Percentiles rank a stretch among this genome's conserved stretches.
These are phyloP conservation scores for Alcedo atthis DNA, from an alignment of 2,797 vertebrate species.

Conservation along the genomic window DNA sequence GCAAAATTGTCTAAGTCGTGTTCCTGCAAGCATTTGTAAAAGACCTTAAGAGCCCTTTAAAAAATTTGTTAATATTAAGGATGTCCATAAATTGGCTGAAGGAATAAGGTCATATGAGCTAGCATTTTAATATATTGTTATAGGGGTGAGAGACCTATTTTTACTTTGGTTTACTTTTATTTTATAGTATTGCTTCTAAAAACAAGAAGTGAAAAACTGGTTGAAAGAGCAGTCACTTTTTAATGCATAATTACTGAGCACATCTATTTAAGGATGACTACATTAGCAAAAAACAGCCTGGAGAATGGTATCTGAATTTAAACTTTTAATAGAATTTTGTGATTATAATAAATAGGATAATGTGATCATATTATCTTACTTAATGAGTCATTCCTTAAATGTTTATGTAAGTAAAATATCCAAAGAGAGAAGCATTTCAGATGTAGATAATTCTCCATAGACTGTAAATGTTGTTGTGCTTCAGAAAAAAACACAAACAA, in stretches of 20 bases:
- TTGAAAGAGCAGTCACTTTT: neutral
- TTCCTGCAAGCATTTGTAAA: neutral
- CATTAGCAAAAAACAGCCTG: neutral
- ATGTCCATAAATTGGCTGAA: neutral
- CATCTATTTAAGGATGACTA: neutral
- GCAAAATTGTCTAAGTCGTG: neutral
- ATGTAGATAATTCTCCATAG: neutral
- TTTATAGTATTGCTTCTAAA: neutral
- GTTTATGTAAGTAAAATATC: slow-evolving; percentile 7
- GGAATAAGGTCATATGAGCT: neutral
- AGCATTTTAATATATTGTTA: neutral
- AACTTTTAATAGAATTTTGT: neutral
- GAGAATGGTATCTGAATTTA: neutral
- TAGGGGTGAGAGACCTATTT: neutral
- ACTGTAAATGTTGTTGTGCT: neutral
- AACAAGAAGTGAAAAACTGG: neutral
- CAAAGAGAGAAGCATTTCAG: neutral
- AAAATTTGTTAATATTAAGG: neutral
- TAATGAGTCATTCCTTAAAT: neutral
- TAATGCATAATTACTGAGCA: neutral
- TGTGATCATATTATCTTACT: neutral
- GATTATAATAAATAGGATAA: neutral
- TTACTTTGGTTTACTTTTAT: neutral
- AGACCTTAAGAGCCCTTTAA: neutral
- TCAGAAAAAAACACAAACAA: neutral